Conservation (phyloP, 2,888 invertebrate species). For the Polia nebulosa region DNA sequence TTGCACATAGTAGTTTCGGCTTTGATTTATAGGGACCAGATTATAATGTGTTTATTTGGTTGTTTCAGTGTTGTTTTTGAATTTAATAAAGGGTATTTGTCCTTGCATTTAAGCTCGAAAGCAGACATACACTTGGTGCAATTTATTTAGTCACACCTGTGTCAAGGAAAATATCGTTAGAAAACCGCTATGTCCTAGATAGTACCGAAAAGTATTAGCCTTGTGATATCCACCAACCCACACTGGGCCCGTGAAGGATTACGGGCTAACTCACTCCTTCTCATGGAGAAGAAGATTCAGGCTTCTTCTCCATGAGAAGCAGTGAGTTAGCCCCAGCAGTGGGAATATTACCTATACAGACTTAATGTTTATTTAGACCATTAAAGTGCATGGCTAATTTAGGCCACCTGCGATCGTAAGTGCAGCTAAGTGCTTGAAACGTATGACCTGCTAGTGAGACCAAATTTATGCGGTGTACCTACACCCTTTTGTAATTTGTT, state of each 20-base stretch:
- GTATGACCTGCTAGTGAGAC: background rate
- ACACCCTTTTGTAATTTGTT: background rate
- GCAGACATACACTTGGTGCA: background rate
- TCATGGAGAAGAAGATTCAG: too few relatives aligned
- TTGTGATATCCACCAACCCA: too few relatives aligned
- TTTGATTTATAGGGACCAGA: conserved; percentile 41
- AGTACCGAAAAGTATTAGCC: too few relatives aligned
- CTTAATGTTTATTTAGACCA: background rate
- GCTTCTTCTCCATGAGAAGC: too few relatives aligned
- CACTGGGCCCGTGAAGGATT: too few relatives aligned
- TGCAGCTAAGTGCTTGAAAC: conserved; percentile 22
- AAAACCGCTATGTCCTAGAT: too few relatives aligned
- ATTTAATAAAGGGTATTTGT: background rate
- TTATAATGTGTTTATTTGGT: conserved; percentile 25
- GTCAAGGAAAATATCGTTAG: background rate
- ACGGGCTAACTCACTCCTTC: too few relatives aligned
- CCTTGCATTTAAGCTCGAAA: background rate
- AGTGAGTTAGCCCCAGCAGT: background rate
- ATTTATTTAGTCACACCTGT: background rate
- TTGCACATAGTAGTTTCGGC: conserved; percentile 40
- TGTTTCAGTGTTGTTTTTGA: conserved; percentile 4
- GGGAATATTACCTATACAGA: too few relatives aligned
- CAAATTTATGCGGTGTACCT: background rate
- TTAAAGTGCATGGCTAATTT: conserved; percentile 19
- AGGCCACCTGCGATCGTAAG: conserved; percentile 9